Evolutionary conservation across 2,888 invertebrate species (phyloP).

Genomic region (Venustoraphidia nigricollis): DNA sequence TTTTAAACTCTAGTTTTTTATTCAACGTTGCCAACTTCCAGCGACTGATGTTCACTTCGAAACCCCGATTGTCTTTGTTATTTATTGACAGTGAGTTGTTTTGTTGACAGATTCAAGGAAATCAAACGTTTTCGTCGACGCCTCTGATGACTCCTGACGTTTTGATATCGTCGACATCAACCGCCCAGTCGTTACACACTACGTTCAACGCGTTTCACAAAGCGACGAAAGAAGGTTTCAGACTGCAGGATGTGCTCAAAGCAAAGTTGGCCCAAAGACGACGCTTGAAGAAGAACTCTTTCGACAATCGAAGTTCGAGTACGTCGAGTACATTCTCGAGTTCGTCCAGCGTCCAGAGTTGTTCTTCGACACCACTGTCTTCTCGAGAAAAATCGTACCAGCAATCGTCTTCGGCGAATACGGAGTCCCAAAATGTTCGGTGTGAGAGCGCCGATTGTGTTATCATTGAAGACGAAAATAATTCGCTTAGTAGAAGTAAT

Average conservation of each 20-base stretch:
- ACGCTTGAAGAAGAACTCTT: conserved; percentile 39
- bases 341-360: conserved; percentile 24
- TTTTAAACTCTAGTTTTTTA: too few species aligned
- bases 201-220: conserved; percentile 53
- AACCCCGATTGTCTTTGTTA: too few species aligned
- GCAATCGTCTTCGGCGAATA: neutral
- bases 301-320: conserved; percentile 25
- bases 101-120: conserved; percentile 18
- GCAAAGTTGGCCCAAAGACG: conserved; percentile 56
- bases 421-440: neutral
- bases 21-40: too few species aligned
- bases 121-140: conserved; percentile 29
- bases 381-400: conserved; percentile 8
- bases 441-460: neutral
- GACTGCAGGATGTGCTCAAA: conserved; percentile 52
- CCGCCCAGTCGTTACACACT: conserved; percentile 39
- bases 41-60: too few species aligned
- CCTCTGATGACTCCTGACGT: conserved; percentile 47
- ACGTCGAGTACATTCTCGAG: conserved; percentile 25
- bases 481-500: too few species aligned
- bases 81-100: too few species aligned
- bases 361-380: conserved; percentile 16
- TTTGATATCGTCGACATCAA: conserved; percentile 29
- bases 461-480: too few species aligned
- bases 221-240: conserved; percentile 55